Evolutionary conservation across 2,888 invertebrate species (phyloP).

Genomic region (Orthonevra nobilis): DNA sequence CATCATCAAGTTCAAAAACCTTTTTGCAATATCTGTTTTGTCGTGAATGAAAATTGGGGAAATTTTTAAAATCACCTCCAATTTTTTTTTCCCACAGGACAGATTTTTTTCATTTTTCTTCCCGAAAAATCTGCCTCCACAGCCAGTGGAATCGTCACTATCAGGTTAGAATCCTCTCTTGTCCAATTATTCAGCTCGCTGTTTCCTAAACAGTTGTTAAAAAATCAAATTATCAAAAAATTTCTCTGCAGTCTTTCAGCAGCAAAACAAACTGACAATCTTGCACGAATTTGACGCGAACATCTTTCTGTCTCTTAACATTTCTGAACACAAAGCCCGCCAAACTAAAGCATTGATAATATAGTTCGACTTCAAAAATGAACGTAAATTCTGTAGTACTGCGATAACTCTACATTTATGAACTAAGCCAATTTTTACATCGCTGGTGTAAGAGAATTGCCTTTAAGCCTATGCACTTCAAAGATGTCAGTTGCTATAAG

Average conservation of each 20-base stretch:
- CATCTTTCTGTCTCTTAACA: neutral
- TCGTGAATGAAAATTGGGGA: neutral
- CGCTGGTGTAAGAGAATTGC: too few relatives aligned
- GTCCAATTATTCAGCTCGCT: neutral
- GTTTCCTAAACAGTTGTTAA: neutral
- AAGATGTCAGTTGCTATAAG: too few relatives aligned
- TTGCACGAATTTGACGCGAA: neutral
- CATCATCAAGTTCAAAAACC: neutral
- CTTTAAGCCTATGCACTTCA: too few relatives aligned
- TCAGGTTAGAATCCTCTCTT: neutral
- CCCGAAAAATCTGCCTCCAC: neutral
- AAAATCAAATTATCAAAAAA: neutral
- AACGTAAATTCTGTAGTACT: neutral
- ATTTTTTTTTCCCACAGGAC: neutral
- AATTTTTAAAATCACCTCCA: neutral
- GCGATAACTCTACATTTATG: neutral
- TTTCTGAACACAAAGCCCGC: neutral
- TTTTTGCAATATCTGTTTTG: neutral
- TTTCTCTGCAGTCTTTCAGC: neutral
- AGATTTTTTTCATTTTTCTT: neutral
- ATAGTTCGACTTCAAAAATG: neutral
- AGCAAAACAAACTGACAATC: neutral
- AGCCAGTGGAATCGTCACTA: neutral
- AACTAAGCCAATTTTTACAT: too few relatives aligned
- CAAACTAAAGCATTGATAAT: too few relatives aligned